Evolutionary conservation across 2,797 vertebrate genomes (phyloP).

Genomic region (Poeciliopsis infans): DNA sequence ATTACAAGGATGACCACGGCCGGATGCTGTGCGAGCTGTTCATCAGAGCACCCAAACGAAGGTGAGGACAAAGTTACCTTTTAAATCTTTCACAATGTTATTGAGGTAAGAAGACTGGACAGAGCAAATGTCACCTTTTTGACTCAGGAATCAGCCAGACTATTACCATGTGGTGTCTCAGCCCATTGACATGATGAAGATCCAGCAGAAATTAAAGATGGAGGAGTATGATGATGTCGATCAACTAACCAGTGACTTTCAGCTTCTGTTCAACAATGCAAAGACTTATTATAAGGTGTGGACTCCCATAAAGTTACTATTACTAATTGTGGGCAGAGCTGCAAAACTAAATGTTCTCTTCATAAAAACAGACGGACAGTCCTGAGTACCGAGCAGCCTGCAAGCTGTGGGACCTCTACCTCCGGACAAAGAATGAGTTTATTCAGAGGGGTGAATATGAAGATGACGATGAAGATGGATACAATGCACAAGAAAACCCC

Average conservation of each 20-base stretch:
- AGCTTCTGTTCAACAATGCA: conserved; percentile 95
- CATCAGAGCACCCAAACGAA: conserved; percentile 95
- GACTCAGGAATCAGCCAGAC: conserved; percentile 93
- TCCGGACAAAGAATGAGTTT: conserved; percentile 97
- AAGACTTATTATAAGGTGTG: conserved; percentile 95
- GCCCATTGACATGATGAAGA: conserved; percentile 99
- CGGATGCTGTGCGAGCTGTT: conserved; percentile 96
- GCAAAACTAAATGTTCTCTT: conserved; percentile 1
- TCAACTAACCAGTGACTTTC: conserved; percentile 94
- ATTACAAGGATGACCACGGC: conserved; percentile 98
- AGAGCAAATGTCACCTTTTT: not conserved
- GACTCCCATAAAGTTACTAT: not conserved
- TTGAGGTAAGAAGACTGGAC: not conserved
- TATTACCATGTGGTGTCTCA: conserved; percentile 98
- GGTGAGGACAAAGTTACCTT: conserved; percentile 72
- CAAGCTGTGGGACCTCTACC: conserved; percentile 98
- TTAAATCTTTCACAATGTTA: not conserved
- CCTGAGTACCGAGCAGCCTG: conserved; percentile 95
- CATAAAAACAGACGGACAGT: conserved; percentile 85
- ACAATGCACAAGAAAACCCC: conserved; percentile 86
- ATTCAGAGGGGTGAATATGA: conserved; percentile 95
- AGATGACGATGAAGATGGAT: conserved; percentile 94
- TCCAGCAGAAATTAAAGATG: conserved; percentile 99
- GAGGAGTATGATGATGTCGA: conserved; percentile 98
- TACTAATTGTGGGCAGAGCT: not conserved